Evolutionary conservation across 2,888 invertebrate genomes (phyloP).

Genomic region (Monochamus alternatus): DNA sequence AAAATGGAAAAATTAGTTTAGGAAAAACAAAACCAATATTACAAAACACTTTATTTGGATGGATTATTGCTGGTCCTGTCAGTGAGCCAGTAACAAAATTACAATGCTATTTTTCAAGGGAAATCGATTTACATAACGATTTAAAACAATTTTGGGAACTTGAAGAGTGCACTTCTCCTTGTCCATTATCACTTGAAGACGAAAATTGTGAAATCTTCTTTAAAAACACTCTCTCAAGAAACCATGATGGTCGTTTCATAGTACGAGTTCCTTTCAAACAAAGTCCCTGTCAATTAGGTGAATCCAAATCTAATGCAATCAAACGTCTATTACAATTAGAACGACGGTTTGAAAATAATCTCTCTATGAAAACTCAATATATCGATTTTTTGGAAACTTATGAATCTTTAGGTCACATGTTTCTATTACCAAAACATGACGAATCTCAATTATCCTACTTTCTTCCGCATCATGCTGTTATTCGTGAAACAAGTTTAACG

Average conservation of each 20-base stretch:
- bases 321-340: neutral
- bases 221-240: neutral
- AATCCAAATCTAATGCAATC: neutral
- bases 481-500: slow-evolving; percentile 24
- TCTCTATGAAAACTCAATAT: slow-evolving; percentile 8
- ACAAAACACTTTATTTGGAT: slow-evolving; percentile 27
- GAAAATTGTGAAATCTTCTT: slow-evolving; percentile 32
- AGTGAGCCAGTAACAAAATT: too few species aligned
- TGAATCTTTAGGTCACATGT: slow-evolving; percentile 10
- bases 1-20: neutral
- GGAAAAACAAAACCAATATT: neutral
- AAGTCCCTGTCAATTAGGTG: neutral
- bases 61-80: slow-evolving; percentile 19
- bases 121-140: too few species aligned
- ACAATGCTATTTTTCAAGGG: too few species aligned
- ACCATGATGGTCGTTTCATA: slow-evolving; percentile 18
- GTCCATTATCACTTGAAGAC: slow-evolving; percentile 4
- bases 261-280: slow-evolving; percentile 23
- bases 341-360: neutral
- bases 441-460: neutral
- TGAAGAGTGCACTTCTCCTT: slow-evolving; percentile 2
- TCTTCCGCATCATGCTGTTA: slow-evolving; percentile 34
- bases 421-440: neutral
- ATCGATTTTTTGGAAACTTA: slow-evolving; percentile 20
- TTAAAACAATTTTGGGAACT: slow-evolving; percentile 18